Evolutionary conservation across 2,888 invertebrate genomes (phyloP).

Genomic region (Syrphus vitripennis): DNA sequence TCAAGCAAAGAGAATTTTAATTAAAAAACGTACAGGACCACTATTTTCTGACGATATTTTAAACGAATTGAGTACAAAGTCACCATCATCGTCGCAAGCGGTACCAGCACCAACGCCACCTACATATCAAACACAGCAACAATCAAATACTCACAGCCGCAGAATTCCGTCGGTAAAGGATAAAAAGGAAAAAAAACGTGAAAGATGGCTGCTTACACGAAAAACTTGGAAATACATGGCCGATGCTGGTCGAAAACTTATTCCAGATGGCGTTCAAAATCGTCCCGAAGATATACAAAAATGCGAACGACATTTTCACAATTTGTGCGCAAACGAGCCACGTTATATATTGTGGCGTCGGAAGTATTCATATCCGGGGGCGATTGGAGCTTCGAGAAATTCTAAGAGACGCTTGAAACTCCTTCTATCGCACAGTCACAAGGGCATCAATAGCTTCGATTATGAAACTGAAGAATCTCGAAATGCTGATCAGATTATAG

Average conservation of each 20-base stretch:
- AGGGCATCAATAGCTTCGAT: conserved; percentile 34
- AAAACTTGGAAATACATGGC: conserved; percentile 97
- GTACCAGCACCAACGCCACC: not conserved
- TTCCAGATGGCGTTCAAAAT: conserved; percentile 90
- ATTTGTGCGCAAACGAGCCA: conserved; percentile 89
- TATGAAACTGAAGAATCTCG: conserved; percentile 69
- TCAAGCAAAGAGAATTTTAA: conserved; percentile 37
- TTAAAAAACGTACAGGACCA: conserved; percentile 75
- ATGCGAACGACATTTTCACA: conserved; percentile 92
- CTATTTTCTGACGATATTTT: conserved; percentile 73
- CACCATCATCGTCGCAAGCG: conserved; percentile 14
- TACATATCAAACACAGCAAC: not conserved
- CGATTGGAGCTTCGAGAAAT: conserved; percentile 77
- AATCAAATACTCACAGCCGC: conserved; percentile 47
- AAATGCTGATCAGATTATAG: conserved; percentile 76
- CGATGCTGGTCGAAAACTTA: conserved; percentile 92
- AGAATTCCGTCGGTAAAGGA: conserved; percentile 49
- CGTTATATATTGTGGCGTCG: conserved; percentile 89
- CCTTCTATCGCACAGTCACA: conserved; percentile 72
- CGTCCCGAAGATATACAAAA: conserved; percentile 89
- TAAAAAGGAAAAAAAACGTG: conserved; percentile 79
- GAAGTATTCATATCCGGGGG: conserved; percentile 91
- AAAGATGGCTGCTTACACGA: conserved; percentile 92
- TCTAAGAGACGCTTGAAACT: conserved; percentile 74
- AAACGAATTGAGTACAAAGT: conserved; percentile 66